These are phyloP conservation scores for Sinella curviseta DNA, from an alignment of 1,140 invertebrate genomes.

Conservation along the genomic window DNA sequence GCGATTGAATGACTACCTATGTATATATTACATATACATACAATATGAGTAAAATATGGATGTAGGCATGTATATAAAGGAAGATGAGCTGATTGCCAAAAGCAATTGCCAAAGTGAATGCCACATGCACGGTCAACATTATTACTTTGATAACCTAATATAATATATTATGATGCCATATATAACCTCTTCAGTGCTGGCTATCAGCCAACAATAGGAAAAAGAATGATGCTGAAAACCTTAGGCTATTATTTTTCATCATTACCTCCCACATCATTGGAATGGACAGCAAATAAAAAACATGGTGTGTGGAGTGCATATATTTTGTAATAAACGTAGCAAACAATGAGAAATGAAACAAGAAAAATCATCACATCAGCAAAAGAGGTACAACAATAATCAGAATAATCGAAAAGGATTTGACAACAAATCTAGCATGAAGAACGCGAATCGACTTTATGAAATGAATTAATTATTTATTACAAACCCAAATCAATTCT, in stretches of 20 bases:
- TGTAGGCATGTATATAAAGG: too few relatives aligned
- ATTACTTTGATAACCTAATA: too few relatives aligned
- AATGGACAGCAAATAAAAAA: neutral
- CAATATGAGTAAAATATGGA: too few relatives aligned
- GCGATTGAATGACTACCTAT: too few relatives aligned
- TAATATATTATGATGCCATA: too few relatives aligned
- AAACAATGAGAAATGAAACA: neutral
- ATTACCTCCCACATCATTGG: neutral
- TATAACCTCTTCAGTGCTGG: too few relatives aligned
- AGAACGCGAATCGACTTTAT: neutral
- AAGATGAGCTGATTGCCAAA: too few relatives aligned
- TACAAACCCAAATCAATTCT: neutral
- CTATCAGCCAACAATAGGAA: neutral
- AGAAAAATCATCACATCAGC: neutral
- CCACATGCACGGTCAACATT: neutral
- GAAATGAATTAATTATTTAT: conserved; percentile 13
- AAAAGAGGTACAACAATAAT: neutral
- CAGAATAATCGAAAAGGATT: neutral
- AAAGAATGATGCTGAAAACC: neutral
- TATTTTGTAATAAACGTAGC: neutral
- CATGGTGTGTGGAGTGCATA: neutral
- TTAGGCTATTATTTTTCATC: neutral
- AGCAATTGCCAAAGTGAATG: neutral
- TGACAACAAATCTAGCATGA: neutral
- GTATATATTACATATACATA: too few relatives aligned